Evolutionary conservation across 2,113 vertebrate species (phyloP), one percentile per base, ranked within the genome.

Genomic region (Trematocara nigrifrons): DNA sequence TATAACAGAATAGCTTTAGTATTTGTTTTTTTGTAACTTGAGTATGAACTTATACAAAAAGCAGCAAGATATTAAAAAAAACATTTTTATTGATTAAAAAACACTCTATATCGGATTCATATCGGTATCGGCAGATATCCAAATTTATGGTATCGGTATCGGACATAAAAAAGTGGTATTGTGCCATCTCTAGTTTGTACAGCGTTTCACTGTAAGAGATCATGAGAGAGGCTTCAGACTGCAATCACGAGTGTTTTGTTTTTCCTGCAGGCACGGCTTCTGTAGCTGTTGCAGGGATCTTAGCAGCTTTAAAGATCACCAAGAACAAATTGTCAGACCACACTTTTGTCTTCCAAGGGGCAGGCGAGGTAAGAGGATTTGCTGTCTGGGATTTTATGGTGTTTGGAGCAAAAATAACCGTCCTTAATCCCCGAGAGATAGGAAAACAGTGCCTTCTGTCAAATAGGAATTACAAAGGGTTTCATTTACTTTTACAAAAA

Each of bases 281-380:
- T 1, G 97, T 99, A 5, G 98, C 99, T 69, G 97, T 99, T 0
- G 99, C 98, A 5, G 99, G 99, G 42, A 89, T 99, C 86, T 94
- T 99, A 45, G 97, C 97, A 81, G 97, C 98, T 80, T 91, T 99
- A 86, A 96, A 97, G 91, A 97, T 99, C 95, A 99, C 97, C 78
- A 98, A 99, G 90, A 97, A 97, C 93, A 97, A 96, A 88, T 96
- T 99, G 52, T 96, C 96, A 49, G 96, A 99, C 85, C 98, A 99
- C 35, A 98, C 95, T 6, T 98, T 99, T 92, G 98, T 99, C 89
- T 99, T 99, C 94, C 99, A 98, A 92, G 99, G 99, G 74, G 99
- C 99, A 10, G 98, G 99, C 80, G 98, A 99, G 97, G 99, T 99
- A 95, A 89, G 93, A 3, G 5, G 16, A 56, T 56, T 26, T n/a